Base-by-base conservation (phyloP, 2,113 vertebrate species). In the Hippocampus comes region DNA sequence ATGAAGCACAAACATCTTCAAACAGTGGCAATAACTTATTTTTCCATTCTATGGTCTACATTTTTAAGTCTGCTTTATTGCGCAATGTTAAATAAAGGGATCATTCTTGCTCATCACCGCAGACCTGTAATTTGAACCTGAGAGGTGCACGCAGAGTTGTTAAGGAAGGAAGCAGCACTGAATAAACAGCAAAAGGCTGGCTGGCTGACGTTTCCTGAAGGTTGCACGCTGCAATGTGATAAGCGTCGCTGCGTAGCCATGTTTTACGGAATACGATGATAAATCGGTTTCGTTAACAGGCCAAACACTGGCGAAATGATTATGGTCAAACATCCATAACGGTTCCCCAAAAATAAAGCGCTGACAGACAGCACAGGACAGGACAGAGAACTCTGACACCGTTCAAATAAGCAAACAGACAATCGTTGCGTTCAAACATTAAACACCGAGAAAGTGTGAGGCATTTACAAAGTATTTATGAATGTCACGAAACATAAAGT, bases 161-260 rank as follows among this genome's bases (percentile, higher is more conserved):
- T 75, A 30, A 59, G 49, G 43, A 5, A 78, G 78, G 83, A 86
- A 87, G 78, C 78, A 56, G 70, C 25, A 0, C 77, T 67, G 71
- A 82, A 59, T 53, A 81, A 85, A 84, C 79, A 43, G 30, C 48
- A 4, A 61, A 68, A 27, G 18, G 27, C 80, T 49, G 48, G 23
- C 80, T 49, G 48, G 4, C 17, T 72, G 78, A 80, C 82, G 82
- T 74, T 87, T 89, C 84, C 86, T 84, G 79, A 76, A 66, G 23
- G 25, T 23, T 67, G 4, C 1, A 7, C 23, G 18, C 46, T 66
- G 48, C 10, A 20, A 8, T 21, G 5, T 43, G 46, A 34, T 59
- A 15, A 17, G 7, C 57, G 59, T n/a, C 46, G 65, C 53, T 27
- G 12, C 51, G 71, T 46, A 73, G 61, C 41, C 70, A 30, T 67